These are phyloP conservation scores for Mythimna albipuncta DNA, from an alignment of 2,888 invertebrate species.

Conservation along the genomic window DNA sequence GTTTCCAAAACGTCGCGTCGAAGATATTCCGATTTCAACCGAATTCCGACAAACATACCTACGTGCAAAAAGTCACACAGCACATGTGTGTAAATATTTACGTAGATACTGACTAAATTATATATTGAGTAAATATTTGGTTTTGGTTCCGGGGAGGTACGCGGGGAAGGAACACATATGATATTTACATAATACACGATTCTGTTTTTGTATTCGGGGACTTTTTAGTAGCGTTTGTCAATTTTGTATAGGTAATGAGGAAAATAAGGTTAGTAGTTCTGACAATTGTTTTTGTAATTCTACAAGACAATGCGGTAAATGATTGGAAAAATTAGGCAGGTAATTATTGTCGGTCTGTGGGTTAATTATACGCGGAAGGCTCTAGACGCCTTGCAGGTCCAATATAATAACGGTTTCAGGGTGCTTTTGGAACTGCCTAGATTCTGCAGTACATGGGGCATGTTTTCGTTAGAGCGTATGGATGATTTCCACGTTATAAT, in stretches of 20 bases:
- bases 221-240: background rate
- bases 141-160: constrained; percentile 25
- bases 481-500: too few relatives aligned
- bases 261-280: background rate
- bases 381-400: too few relatives aligned
- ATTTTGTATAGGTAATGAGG: background rate
- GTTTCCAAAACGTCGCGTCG: too few relatives aligned
- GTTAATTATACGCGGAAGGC: too few relatives aligned
- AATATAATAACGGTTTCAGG: too few relatives aligned
- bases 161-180: background rate
- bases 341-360: background rate
- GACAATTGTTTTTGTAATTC: background rate
- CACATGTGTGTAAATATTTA: constrained; percentile 11
- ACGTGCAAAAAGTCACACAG: constrained; percentile 25
- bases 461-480: too few relatives aligned
- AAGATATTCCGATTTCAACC: background rate
- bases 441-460: too few relatives aligned
- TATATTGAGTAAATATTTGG: constrained; percentile 6
- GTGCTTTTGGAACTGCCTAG: too few relatives aligned
- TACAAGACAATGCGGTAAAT: background rate
- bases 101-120: background rate
- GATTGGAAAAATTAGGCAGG: background rate
- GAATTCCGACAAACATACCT: constrained; percentile 2
- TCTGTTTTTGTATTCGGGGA: background rate
- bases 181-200: background rate